A percentile compares a stretch with the other conserved stretches of the same genome.
Evolutionary conservation across 1,140 invertebrate species (phyloP).

Genomic region (Delia radicum): DNA sequence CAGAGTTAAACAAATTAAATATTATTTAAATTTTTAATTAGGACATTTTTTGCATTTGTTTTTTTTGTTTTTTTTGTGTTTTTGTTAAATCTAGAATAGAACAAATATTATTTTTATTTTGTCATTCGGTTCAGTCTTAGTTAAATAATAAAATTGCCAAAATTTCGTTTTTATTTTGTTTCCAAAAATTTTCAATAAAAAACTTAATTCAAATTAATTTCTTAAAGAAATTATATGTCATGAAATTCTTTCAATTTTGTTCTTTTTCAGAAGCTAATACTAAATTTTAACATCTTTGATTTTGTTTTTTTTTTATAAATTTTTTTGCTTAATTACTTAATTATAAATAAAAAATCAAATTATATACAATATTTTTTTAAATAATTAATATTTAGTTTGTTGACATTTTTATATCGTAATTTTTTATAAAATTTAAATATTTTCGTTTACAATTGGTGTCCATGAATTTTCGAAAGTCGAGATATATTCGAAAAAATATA

Average conservation of each 20-base stretch:
- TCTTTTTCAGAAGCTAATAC: background rate
- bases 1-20: too few species aligned
- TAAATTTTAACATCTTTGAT: background rate
- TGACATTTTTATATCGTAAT: too few species aligned
- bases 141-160: background rate
- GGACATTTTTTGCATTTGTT: background rate
- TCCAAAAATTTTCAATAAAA: too few species aligned
- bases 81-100: background rate
- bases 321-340: background rate
- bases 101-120: background rate
- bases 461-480: too few species aligned
- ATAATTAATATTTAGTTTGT: too few species aligned
- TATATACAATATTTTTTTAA: background rate
- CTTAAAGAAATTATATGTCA: constrained; percentile 4
- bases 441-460: too few species aligned
- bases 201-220: constrained; percentile 10
- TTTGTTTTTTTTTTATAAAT: background rate
- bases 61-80: background rate
- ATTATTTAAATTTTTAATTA: too few species aligned
- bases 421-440: too few species aligned
- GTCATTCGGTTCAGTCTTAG: constrained; percentile 10
- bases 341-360: background rate
- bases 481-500: too few species aligned
- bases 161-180: background rate
- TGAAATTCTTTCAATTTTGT: background rate